phyloP scores from a whole-genome alignment of 2,888 invertebrate genomes.

The Caenorhabditis panamensis region DNA sequence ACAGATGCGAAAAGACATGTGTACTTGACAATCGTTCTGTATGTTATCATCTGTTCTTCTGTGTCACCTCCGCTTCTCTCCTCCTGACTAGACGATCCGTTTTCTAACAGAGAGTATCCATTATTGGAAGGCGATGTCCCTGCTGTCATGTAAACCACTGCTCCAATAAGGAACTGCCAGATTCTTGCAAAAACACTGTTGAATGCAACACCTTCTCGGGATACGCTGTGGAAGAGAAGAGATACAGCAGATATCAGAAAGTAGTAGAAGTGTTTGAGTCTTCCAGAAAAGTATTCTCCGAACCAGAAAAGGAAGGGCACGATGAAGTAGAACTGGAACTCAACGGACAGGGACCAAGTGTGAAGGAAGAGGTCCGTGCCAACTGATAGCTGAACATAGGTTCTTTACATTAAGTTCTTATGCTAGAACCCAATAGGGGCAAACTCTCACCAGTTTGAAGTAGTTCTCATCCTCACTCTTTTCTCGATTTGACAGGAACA shows the following conservation, averaged over 20 bases:
- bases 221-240: not conserved
- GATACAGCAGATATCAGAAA: not conserved
- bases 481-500: conserved; percentile 28
- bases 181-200: conserved; percentile 58
- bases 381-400: conserved; percentile 53
- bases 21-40: not conserved
- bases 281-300: no score
- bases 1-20: not conserved
- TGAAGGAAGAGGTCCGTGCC: conserved; percentile 64
- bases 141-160: conserved; percentile 11
- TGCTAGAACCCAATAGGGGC: no score
- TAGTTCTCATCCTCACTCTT: conserved; percentile 25
- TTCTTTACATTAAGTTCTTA: no score
- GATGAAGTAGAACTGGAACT: conserved; percentile 68
- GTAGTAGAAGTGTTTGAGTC: conserved; percentile 19
- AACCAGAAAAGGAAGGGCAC: conserved; percentile 58
- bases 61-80: conserved; percentile 5
- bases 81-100: not conserved
- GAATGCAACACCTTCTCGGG: conserved; percentile 15
- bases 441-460: conserved; percentile 24
- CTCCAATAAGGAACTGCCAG: conserved; percentile 63
- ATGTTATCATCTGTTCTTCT: not conserved
- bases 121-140: not conserved
- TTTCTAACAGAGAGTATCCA: conserved; percentile 6
- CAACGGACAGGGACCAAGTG: conserved; percentile 69